Evolutionary conservation across 1,140 invertebrate species (phyloP).

Genomic region (Augochlora pura): DNA sequence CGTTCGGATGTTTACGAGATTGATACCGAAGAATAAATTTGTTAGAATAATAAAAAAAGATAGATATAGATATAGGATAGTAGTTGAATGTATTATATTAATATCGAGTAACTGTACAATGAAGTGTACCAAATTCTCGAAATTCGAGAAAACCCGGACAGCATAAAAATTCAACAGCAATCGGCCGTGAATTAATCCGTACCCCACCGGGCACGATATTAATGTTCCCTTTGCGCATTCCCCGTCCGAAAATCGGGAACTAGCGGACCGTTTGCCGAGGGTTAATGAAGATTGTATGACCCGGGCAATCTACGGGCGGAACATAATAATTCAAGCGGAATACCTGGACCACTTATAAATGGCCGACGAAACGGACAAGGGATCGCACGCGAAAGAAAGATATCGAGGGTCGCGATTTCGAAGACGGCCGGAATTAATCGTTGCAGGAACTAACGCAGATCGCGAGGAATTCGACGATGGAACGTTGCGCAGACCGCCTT

Average conservation of each 20-base stretch:
- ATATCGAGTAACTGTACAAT: too few species aligned
- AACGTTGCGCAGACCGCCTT: background rate
- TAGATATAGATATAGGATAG: too few species aligned
- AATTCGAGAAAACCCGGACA: too few species aligned
- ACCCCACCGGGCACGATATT: background rate
- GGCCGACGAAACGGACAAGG: constrained; percentile 29
- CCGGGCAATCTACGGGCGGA: background rate
- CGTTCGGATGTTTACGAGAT: too few species aligned
- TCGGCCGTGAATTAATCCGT: too few species aligned
- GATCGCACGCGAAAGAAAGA: constrained; percentile 42
- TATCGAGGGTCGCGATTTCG: constrained; percentile 39
- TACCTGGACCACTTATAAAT: constrained; percentile 29
- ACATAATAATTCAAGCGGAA: constrained; percentile 31
- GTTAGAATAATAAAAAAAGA: too few species aligned
- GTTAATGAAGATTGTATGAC: constrained; percentile 40
- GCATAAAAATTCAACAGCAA: too few species aligned
- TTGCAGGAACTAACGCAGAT: constrained; percentile 15
- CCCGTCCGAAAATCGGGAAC: background rate
- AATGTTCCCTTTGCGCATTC: background rate
- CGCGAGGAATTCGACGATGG: constrained; percentile 7
- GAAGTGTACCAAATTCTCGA: too few species aligned
- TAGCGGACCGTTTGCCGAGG: background rate
- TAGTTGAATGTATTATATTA: too few species aligned
- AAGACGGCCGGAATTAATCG: constrained; percentile 31
- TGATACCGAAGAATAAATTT: too few species aligned